Evolutionary conservation across 2,113 vertebrate genomes (phyloP).

Genomic region (Lagopus leucura): DNA sequence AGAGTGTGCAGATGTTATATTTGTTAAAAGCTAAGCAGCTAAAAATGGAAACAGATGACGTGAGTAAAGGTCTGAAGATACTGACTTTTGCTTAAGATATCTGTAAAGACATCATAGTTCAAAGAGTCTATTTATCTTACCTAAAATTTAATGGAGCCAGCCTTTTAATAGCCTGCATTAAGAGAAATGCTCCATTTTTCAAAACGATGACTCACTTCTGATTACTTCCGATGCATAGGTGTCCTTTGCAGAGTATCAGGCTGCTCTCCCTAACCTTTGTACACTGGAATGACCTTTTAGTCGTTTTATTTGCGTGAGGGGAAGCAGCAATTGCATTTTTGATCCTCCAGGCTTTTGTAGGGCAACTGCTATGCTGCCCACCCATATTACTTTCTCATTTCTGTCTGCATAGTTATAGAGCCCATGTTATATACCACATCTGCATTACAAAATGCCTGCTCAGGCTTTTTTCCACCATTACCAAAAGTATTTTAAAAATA

Average conservation of each 20-base stretch:
- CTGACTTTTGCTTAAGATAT: background rate
- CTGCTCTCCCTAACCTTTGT: background rate
- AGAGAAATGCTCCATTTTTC: background rate
- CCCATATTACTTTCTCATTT: background rate
- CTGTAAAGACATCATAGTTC: background rate
- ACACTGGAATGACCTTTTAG: slow-evolving; percentile 1
- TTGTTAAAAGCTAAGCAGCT: background rate
- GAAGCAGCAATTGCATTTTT: background rate
- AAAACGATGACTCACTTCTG: background rate
- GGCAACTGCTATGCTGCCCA: background rate
- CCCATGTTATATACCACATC: fast-evolving
- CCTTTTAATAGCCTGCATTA: background rate
- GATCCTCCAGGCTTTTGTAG: background rate
- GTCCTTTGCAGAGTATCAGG: background rate
- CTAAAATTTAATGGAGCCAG: background rate
- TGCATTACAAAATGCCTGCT: background rate
- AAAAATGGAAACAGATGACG: background rate
- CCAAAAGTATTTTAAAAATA: background rate
- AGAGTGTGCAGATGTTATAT: background rate
- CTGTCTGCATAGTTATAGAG: background rate
- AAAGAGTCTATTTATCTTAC: background rate
- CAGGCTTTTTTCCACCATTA: background rate
- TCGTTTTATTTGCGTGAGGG: background rate
- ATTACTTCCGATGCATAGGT: background rate
- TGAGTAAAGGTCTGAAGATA: background rate